A percentile compares a stretch with the other conserved stretches of the same genome.
These are phyloP conservation scores for Lanius collurio DNA, from an alignment of 2,113 vertebrate genomes.

Conservation along the genomic window DNA sequence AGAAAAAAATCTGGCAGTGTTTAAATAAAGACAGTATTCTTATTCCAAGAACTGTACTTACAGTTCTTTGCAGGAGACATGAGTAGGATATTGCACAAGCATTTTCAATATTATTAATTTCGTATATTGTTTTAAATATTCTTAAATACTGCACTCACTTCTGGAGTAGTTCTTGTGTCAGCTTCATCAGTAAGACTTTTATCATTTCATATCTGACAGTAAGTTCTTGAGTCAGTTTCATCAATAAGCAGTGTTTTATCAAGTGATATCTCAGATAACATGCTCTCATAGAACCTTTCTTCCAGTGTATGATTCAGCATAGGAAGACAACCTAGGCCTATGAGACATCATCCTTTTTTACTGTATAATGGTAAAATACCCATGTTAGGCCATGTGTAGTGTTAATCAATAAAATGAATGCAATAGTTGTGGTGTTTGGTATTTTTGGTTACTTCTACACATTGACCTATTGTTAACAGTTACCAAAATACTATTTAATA, in stretches of 20 bases:
- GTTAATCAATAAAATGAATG: not conserved
- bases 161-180: not conserved
- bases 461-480: not conserved
- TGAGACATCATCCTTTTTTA: not conserved
- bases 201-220: not conserved
- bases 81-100: not conserved
- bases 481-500: not conserved
- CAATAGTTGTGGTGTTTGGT: not conserved
- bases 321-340: rapidly evolving
- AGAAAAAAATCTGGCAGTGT: not conserved
- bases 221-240: not conserved
- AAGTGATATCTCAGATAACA: not conserved
- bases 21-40: not conserved
- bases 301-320: not conserved
- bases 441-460: not conserved
- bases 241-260: not conserved
- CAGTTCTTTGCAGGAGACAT: not conserved
- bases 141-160: not conserved
- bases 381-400: rapidly evolving
- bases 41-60: not conserved
- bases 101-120: not conserved
- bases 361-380: not conserved
- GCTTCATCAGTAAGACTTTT: not conserved
- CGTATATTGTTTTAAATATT: not conserved
- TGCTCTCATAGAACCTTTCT: not conserved